Base-by-base conservation (phyloP, 2,113 vertebrate species). In the Semnornis frantzii region DNA sequence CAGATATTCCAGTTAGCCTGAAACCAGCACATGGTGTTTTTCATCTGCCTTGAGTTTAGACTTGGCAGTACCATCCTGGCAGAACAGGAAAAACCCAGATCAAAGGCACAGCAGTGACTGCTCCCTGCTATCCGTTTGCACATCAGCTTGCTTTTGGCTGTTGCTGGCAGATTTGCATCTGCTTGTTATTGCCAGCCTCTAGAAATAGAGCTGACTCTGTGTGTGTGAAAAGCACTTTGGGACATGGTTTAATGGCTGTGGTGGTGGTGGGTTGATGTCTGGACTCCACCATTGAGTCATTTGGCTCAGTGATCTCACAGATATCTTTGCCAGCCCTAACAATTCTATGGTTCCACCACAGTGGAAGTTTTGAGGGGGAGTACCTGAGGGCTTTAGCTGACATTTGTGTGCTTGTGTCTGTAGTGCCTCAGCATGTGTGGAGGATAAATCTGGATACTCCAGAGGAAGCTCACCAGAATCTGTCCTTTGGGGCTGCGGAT, bases 401-500 rank as follows among this genome's bases (percentile, higher is more conserved):
- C 0, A 1, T 0, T 2, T 39, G 20, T 65, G 2, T 85, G 75
- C 68, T 46, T 72, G 52, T 66, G 27, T n/a, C 2, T 13, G 68
- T 24, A 99, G 99, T 99, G 55, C 99, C 99, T 42, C 97, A 97
- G 34, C 98, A 97, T 8, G 98, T 99, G 20, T 99, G 99, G 98
- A 98, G 98, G 78, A 98, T 99, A 55, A 99, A 99, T 71, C 1
- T 98, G 68, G 99, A 99, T 94, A 87, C 98, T 1, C 99, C 99
- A 0, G 98, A 99, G 79, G 99, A 99, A 46, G 98, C 98, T 2
- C 93, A 97, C 46, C 98, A 98, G 70, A 98, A 98, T 62, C 83
- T 99, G 25, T 98, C 98, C 6, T 99, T 99, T 7, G 96, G 96
- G 52, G 96, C 96, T 4, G 95, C 97, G 1, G 99, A 99, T 31